Evolutionary conservation across 2,888 invertebrate species (phyloP).

Genomic region (Drosophila limbata): DNA sequence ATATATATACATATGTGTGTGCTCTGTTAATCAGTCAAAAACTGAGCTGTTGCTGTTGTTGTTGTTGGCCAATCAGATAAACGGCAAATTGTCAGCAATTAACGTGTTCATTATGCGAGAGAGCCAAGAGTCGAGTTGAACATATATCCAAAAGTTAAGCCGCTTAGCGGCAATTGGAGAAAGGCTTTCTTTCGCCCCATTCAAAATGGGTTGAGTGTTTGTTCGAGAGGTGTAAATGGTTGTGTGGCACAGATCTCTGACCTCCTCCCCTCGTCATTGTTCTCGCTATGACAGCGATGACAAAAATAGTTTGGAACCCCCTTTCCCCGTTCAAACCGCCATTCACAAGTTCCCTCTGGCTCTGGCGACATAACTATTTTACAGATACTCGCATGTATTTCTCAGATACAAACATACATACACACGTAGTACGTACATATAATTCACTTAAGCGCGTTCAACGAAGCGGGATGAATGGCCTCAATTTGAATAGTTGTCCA

Average conservation of each 20-base stretch:
- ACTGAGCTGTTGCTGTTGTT: slow-evolving; percentile 4
- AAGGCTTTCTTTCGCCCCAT: slow-evolving; percentile 46
- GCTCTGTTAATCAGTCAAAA: slow-evolving; percentile 58
- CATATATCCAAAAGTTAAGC: slow-evolving; percentile 46
- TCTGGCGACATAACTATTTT: slow-evolving; percentile 46
- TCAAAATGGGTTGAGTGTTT: slow-evolving; percentile 58
- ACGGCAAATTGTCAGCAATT: slow-evolving; percentile 70
- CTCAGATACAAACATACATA: slow-evolving; percentile 28
- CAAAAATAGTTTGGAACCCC: slow-evolving; percentile 49
- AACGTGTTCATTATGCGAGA: slow-evolving; percentile 60
- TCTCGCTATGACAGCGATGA: slow-evolving; percentile 28
- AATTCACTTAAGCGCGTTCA: slow-evolving; percentile 82
- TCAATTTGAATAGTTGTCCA: slow-evolving; percentile 80
- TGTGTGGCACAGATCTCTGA: slow-evolving; percentile 37
- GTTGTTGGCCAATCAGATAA: slow-evolving; percentile 43
- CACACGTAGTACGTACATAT: slow-evolving; percentile 52
- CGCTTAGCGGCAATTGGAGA: slow-evolving; percentile 50
- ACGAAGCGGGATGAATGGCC: slow-evolving; percentile 83
- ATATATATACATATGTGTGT: not conserved
- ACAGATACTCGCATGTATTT: slow-evolving; percentile 39
- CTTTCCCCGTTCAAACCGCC: not conserved
- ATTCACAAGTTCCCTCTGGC: slow-evolving; percentile 30
- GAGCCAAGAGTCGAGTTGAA: not conserved
- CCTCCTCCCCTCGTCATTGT: not conserved
- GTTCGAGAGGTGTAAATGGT: slow-evolving; percentile 52